phyloP scores from a whole-genome alignment of 2,113 vertebrate species.

The Irena cyanogastra region DNA sequence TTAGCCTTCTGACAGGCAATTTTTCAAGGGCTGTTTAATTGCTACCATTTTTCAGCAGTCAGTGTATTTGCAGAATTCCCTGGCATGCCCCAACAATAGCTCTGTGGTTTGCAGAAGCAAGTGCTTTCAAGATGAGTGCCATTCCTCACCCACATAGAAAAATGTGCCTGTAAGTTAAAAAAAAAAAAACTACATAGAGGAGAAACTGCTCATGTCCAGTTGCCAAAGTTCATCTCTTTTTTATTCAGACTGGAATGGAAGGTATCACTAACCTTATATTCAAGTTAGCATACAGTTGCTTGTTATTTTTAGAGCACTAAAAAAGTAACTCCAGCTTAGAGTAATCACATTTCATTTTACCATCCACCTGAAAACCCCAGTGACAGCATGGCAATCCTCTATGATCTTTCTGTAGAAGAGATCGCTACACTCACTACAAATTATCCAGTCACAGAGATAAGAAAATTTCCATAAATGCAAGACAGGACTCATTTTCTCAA shows the following conservation, averaged over 20 bases:
- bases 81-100: background rate
- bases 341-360: background rate
- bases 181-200: background rate
- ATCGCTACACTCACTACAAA: background rate
- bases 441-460: background rate
- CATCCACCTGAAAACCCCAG: background rate
- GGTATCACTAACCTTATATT: background rate
- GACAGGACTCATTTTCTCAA: background rate
- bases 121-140: conserved; percentile 9
- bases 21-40: conserved; percentile 33
- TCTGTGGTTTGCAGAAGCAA: background rate
- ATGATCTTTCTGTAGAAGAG: background rate
- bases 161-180: background rate
- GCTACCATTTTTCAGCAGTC: background rate
- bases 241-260: background rate
- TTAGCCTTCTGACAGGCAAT: background rate
- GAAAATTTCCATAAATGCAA: background rate
- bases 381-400: background rate
- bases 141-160: conserved; percentile 63
- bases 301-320: background rate
- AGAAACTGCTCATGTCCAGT: background rate
- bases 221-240: background rate
- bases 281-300: background rate
- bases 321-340: background rate
- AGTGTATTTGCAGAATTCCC: background rate